These are phyloP conservation scores for Hylaea fasciaria DNA, from an alignment of 2,888 invertebrate species.

Conservation along the genomic window DNA sequence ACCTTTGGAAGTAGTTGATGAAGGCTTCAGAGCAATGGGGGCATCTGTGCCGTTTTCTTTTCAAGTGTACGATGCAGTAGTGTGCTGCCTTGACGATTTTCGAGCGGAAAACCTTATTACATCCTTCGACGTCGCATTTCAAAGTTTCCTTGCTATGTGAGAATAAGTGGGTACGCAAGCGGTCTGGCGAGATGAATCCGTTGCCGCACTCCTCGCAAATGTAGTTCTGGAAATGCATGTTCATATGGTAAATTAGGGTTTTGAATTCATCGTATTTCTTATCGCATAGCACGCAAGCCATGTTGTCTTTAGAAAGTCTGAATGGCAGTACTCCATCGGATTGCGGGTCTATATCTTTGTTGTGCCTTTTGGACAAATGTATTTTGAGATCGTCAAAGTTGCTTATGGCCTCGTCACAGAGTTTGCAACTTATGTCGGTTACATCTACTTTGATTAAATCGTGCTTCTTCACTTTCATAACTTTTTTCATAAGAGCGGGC, in stretches of 20 bases:
- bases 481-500: conserved; percentile 52
- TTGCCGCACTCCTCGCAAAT: conserved; percentile 77
- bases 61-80: conserved; percentile 78
- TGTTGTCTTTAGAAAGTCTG: conserved; percentile 58
- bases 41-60: conserved; percentile 72
- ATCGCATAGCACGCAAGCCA: conserved; percentile 66
- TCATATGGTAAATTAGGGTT: conserved; percentile 78
- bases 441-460: conserved; percentile 74
- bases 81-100: conserved; percentile 78
- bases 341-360: conserved; percentile 57
- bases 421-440: conserved; percentile 64
- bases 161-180: conserved; percentile 68
- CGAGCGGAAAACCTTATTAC: conserved; percentile 79
- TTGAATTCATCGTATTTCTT: conserved; percentile 68
- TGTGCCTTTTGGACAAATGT: conserved; percentile 65
- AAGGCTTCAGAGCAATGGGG: conserved; percentile 74
- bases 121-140: conserved; percentile 67
- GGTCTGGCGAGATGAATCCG: conserved; percentile 73
- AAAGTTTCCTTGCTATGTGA: conserved; percentile 71
- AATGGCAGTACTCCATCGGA: conserved; percentile 69
- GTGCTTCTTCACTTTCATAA: conserved; percentile 64
- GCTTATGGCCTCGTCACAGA: conserved; percentile 57
- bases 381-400: conserved; percentile 59
- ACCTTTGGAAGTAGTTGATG: conserved; percentile 74
- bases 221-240: conserved; percentile 74